A percentile compares a stretch with the other conserved stretches of the same genome.
These are phyloP conservation scores for Eupithecia pulchellata DNA, from an alignment of 2,888 invertebrate species.

Conservation along the genomic window DNA sequence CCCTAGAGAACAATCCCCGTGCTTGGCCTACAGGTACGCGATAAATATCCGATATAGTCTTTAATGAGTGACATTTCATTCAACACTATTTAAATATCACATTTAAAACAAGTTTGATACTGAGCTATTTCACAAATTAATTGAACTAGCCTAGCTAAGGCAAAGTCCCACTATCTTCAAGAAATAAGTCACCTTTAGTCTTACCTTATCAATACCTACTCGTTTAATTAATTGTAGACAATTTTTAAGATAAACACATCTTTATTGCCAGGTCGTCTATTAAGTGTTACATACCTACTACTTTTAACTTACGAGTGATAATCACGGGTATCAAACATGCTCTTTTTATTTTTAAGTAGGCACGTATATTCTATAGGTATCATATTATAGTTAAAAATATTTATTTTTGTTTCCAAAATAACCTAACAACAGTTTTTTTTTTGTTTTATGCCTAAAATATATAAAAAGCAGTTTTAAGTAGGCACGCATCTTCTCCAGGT, in stretches of 20 bases:
- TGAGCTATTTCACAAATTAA: neutral
- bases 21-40: no score
- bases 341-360: conserved; percentile 20
- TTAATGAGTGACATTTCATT: no score
- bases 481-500: neutral
- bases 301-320: conserved; percentile 42
- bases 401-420: neutral
- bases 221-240: conserved; percentile 8
- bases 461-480: neutral
- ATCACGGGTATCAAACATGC: conserved; percentile 50
- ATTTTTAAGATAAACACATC: conserved; percentile 11
- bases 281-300: neutral
- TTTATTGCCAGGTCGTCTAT: neutral
- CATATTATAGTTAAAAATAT: neutral
- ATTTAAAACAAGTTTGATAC: neutral
- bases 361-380: neutral
- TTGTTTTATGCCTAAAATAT: neutral
- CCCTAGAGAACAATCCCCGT: no score
- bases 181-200: neutral
- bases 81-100: neutral
- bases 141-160: neutral
- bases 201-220: neutral
- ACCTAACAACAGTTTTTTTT: neutral
- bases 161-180: conserved; percentile 4
- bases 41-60: no score